These are phyloP conservation scores for Phymastichus coffea DNA, from an alignment of 1,140 invertebrate species.

Conservation along the genomic window DNA sequence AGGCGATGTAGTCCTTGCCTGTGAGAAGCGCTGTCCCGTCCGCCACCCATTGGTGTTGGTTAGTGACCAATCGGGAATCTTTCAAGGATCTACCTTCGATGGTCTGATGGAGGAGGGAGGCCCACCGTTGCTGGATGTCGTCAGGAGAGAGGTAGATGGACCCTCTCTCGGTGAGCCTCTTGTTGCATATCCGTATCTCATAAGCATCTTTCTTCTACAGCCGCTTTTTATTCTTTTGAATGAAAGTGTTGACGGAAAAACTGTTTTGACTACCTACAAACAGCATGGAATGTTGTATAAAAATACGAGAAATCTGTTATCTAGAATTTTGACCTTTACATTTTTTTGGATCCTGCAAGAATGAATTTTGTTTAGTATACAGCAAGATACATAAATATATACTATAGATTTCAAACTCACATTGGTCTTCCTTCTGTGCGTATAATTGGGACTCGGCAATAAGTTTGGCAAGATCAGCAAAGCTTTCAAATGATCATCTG, in stretches of 20 bases:
- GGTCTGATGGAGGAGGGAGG: constrained; percentile 21
- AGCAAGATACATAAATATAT: not conserved
- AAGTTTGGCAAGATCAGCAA: constrained; percentile 26
- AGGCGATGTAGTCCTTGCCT: constrained; percentile 38
- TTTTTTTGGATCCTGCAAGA: too few species aligned
- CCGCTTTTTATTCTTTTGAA: too few species aligned
- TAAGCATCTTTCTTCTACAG: too few species aligned
- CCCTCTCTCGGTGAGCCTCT: constrained; percentile 22
- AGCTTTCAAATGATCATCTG: constrained; percentile 31
- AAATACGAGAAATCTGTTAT: too few species aligned
- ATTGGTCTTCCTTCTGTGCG: constrained; percentile 23
- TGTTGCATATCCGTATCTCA: not conserved
- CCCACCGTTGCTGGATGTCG: constrained; percentile 19
- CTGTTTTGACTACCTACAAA: too few species aligned
- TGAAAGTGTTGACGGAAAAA: too few species aligned
- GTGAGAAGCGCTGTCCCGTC: constrained; percentile 18
- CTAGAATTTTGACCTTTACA: too few species aligned
- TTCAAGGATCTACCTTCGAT: constrained; percentile 33
- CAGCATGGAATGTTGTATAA: too few species aligned
- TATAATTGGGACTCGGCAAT: constrained; percentile 29
- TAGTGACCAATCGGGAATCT: not conserved
- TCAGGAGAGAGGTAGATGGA: constrained; percentile 24
- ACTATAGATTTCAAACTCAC: constrained; percentile 17
- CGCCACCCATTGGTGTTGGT: constrained; percentile 17
- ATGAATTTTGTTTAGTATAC: not conserved